Base-by-base conservation (phyloP, 1,140 invertebrate species). In the Drosophila ogumai region DNA sequence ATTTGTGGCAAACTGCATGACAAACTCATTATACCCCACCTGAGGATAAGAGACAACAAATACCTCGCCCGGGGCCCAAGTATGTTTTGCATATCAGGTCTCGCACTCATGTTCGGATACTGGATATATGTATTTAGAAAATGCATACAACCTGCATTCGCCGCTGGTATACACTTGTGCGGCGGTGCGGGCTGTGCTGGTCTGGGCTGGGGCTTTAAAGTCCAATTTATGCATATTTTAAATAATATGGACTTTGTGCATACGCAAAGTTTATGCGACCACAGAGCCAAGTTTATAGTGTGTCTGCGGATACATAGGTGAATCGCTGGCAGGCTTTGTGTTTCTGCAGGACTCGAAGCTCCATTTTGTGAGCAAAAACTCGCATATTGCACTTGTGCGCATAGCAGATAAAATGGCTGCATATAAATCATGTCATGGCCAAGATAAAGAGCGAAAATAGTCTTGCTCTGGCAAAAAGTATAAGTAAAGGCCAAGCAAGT, bases 351-450 rank as follows among this genome's bases (percentile, higher is more conserved):
- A 60, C 38, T 13, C 25, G 6, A 44, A 49, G 73, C 73, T 69
- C 38, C 41, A 55, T 36, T 44, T 68, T 64, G 43, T 57, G 38
- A 22, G 36, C 46, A 43, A 25, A 79, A 38, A 68, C 38, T 75
- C 72, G 46, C 54, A 75, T 75, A 76, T 77, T 77, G 56, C 38
- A 38, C 58, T 56, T 84, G 64, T 77, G 80, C 49, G 49, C 66
- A 50, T 40, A 57, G 59, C 31, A 88, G 85, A 90, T 88, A 88
- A 88, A 74, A 75, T 79, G 77, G 69, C 63, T 90, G 85, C 81
- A 84, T 72, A 88, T 88, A 88, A 90, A 88, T 88, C 84, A 88
- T 88, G 85, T 79, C 85, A 75, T 68, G 79, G 69, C 77, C 85
- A 66, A 88, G 85, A 88, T 81, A 85, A 81, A 81, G 81, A 84